A percentile compares a stretch with the other conserved stretches of the same genome.
phyloP scores from a whole-genome alignment of 2,113 vertebrate genomes.

The Chamaea fasciata region DNA sequence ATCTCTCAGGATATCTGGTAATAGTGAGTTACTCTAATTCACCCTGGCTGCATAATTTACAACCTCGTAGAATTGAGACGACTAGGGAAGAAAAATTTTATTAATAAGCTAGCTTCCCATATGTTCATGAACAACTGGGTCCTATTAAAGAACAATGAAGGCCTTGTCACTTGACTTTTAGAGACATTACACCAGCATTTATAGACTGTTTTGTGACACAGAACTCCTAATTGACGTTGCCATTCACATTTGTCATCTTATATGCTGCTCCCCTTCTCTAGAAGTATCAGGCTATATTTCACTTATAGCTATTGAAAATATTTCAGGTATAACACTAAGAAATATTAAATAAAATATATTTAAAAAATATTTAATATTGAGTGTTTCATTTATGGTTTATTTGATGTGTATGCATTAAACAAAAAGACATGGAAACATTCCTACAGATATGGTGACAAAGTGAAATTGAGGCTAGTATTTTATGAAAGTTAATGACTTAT shows the following conservation, averaged over 20 bases:
- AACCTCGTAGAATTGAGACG: not conserved
- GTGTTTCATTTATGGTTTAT: not conserved
- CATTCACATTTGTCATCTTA: slow-evolving; percentile 6
- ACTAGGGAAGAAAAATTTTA: slow-evolving; percentile 40
- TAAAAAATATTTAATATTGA: not conserved
- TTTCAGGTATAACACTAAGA: not conserved
- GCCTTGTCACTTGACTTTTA: slow-evolving; percentile 55
- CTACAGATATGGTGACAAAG: not conserved
- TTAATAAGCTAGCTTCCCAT: slow-evolving; percentile 36
- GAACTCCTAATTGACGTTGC: not conserved
- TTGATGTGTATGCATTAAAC: not conserved
- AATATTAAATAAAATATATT: not conserved
- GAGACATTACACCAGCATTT: slow-evolving; percentile 48
- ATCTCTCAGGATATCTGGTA: not conserved
- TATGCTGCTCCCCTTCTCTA: not conserved
- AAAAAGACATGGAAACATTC: not conserved
- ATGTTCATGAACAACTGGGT: slow-evolving; percentile 44
- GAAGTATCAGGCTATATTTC: not conserved
- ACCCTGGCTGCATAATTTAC: slow-evolving; percentile 2
- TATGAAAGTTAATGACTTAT: not conserved
- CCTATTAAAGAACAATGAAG: slow-evolving; percentile 64
- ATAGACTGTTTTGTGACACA: slow-evolving; percentile 23
- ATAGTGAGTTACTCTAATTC: not conserved
- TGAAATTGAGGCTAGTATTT: not conserved
- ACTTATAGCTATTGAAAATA: not conserved